Evolutionary conservation across 2,888 invertebrate species (phyloP).

Genomic region (Papilio protenor): DNA sequence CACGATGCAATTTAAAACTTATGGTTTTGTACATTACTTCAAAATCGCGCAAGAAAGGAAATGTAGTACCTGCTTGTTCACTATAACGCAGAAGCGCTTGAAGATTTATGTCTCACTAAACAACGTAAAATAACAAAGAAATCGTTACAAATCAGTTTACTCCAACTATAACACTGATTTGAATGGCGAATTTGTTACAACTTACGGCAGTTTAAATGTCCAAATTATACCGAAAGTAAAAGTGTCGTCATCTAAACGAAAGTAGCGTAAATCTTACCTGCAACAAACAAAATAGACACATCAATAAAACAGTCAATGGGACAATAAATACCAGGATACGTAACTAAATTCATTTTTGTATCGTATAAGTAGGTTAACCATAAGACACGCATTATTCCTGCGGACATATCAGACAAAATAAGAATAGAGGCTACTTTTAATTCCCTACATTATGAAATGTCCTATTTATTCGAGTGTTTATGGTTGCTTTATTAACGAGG

Average conservation of each 20-base stretch:
- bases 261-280: constrained; percentile 62
- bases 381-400: background rate
- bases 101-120: background rate
- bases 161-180: constrained; percentile 12
- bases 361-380: constrained; percentile 43
- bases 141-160: constrained; percentile 28
- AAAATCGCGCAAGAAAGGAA: background rate
- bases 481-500: constrained; percentile 47
- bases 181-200: constrained; percentile 47
- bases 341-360: constrained; percentile 49
- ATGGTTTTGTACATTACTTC: background rate
- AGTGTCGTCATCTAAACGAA: constrained; percentile 54
- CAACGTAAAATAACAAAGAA: constrained; percentile 17
- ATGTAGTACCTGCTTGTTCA: background rate
- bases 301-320: constrained; percentile 56
- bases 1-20: constrained; percentile 42
- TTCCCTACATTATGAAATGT: background rate
- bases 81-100: background rate
- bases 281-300: constrained; percentile 57
- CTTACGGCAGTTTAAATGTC: constrained; percentile 51
- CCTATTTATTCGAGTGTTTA: constrained; percentile 16
- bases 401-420: background rate
- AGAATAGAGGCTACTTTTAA: too few relatives aligned
- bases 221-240: constrained; percentile 57
- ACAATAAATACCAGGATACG: constrained; percentile 50